Base-by-base conservation (phyloP, 1,140 invertebrate species). In the Drosophila rhopaloa region DNA sequence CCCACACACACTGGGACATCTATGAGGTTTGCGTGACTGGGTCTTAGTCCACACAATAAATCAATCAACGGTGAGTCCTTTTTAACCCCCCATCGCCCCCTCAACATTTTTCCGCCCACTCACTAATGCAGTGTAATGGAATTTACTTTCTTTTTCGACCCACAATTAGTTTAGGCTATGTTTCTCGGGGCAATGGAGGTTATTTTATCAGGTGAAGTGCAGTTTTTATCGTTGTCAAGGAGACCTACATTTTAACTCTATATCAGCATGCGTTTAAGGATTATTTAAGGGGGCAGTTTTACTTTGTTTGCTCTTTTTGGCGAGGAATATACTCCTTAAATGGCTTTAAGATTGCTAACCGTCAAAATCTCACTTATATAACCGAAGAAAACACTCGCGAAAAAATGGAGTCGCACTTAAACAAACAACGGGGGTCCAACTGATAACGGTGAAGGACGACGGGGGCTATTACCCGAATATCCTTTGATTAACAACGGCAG, bases 21-120 rank as follows among this genome's bases (percentile, higher is more conserved):
- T 67, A 67, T 76, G 62, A 43, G 62, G 44, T 38, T 43, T 54
- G 72, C 73, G 72, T 76, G 73, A 66, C 54, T 58, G 47, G 60
- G 60, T 32, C 29, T 32, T 1, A 7, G 29, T 40, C 48, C 60
- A 51, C 72, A 41, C 53, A 76, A 66, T 76, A 67, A 76, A 76
- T 76, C 73, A 76, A 76, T 76, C 73, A 76, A 76, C 53, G 16
- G 13, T 14, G 41, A 37, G 46, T 66, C 38, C 47, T 44, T 19
- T n/a, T 41, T 43, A 54, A 38, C 9, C 48, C 50, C 43, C 13
- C 37, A 19, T 50, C 46, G 1, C 32, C 41, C 38, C 10, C 13
- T 35, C n/a, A 16, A 48, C 51, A 57, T 38, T 37, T 37, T 44
- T 24, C 8, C 48, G 37, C 24, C 56, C 48, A 60, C 53, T 29